phyloP scores from a whole-genome alignment of 2,113 vertebrate genomes.

The Cyanoliseus patagonus region DNA sequence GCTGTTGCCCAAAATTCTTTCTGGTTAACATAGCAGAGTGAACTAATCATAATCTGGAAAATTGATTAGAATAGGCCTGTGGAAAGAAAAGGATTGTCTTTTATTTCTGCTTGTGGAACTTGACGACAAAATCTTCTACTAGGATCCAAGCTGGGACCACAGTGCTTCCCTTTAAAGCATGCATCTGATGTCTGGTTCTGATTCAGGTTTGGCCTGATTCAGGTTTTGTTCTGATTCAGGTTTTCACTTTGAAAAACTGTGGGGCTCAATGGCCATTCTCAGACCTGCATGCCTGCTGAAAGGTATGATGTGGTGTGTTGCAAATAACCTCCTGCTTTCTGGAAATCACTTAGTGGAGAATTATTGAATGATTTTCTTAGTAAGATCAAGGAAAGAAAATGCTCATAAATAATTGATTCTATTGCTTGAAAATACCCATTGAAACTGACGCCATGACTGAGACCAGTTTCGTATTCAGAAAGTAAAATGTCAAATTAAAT shows the following conservation, averaged over 20 bases:
- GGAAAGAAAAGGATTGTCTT: not conserved
- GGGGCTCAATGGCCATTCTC: not conserved
- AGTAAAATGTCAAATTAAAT: constrained; percentile 29
- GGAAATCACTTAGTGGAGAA: not conserved
- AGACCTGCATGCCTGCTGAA: not conserved
- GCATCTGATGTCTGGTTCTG: not conserved
- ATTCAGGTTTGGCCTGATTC: not conserved
- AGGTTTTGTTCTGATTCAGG: not conserved
- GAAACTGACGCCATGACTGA: not conserved
- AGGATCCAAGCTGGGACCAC: not conserved
- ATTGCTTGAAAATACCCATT: not conserved
- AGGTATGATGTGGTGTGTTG: not conserved
- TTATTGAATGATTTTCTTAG: not conserved
- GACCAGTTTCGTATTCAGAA: not conserved
- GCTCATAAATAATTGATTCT: not conserved
- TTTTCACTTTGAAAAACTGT: not conserved
- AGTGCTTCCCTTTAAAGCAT: not conserved
- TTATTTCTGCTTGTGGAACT: not conserved
- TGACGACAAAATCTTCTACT: not conserved
- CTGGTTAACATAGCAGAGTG: not conserved
- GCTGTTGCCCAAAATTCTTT: not conserved
- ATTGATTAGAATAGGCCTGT: not conserved
- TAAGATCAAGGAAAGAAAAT: not conserved
- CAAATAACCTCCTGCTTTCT: not conserved
- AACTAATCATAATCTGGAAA: not conserved